phyloP scores from a whole-genome alignment of 1,140 invertebrate genomes.

The Ooceraea biroi region DNA sequence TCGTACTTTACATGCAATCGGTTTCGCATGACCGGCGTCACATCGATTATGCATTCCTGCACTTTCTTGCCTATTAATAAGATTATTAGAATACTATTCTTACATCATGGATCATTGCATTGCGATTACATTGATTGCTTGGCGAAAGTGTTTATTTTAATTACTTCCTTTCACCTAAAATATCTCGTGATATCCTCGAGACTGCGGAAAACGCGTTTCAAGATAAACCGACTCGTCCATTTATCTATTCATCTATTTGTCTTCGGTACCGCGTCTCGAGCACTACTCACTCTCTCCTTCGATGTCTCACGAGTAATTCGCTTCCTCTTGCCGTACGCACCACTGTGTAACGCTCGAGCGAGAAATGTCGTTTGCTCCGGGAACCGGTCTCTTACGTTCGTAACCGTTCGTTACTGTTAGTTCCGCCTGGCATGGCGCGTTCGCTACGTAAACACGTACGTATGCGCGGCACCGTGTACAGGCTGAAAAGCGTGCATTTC shows the following conservation, averaged over 20 bases:
- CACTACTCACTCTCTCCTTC: constrained; percentile 53
- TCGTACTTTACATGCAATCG: not conserved
- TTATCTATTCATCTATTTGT: constrained; percentile 55
- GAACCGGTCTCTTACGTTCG: constrained; percentile 75
- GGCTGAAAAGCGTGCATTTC: constrained; percentile 63
- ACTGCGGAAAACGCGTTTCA: not conserved
- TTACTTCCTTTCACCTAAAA: constrained; percentile 3
- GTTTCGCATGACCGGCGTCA: not conserved
- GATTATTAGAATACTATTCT: not conserved
- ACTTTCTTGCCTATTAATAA: not conserved
- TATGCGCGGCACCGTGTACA: constrained; percentile 52
- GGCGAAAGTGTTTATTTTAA: not conserved
- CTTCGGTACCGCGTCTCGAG: constrained; percentile 7
- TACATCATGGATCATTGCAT: not conserved
- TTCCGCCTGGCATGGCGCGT: constrained; percentile 73
- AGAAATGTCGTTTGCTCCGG: constrained; percentile 73
- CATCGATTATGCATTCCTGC: not conserved
- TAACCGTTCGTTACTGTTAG: constrained; percentile 77
- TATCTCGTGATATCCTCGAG: not conserved
- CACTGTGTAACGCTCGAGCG: constrained; percentile 49
- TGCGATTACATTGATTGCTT: not conserved
- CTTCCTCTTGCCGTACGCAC: constrained; percentile 28
- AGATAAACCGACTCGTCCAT: constrained; percentile 31
- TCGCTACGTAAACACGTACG: constrained; percentile 73
- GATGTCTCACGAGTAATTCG: constrained; percentile 21